phyloP scores from a whole-genome alignment of 1,140 invertebrate species.

The Leguminivora glycinivorella region DNA sequence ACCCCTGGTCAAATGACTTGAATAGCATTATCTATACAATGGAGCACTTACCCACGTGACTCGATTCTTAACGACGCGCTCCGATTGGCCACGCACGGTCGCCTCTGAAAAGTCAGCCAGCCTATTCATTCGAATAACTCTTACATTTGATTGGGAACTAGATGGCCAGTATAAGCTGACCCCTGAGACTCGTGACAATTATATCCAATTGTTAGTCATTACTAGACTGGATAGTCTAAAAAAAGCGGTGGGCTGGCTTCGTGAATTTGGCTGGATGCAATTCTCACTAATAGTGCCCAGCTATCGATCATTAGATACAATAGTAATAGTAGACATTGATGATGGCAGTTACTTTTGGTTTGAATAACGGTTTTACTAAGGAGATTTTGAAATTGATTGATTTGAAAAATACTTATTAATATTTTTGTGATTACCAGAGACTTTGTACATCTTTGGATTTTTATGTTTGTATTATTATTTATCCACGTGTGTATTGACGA shows the following conservation, averaged over 20 bases:
- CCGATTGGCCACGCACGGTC: slow-evolving; percentile 50
- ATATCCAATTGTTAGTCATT: neutral
- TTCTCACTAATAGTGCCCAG: slow-evolving; percentile 47
- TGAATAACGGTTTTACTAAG: neutral
- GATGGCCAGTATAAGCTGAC: neutral
- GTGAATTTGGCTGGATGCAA: slow-evolving; percentile 39
- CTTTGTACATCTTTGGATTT: too few species aligned
- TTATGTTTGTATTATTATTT: too few species aligned
- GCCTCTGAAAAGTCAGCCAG: slow-evolving; percentile 39
- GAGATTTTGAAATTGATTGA: too few species aligned
- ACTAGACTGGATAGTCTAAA: neutral
- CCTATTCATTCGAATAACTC: neutral
- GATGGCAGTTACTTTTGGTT: neutral
- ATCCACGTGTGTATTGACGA: too few species aligned
- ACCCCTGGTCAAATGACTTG: slow-evolving; percentile 14
- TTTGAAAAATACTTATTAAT: too few species aligned
- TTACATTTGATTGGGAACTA: neutral
- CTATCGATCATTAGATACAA: slow-evolving; percentile 41
- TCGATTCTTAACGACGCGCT: slow-evolving; percentile 38
- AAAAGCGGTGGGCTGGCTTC: neutral
- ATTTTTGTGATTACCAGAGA: too few species aligned
- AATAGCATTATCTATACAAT: slow-evolving; percentile 11
- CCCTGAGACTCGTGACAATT: neutral
- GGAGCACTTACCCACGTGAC: slow-evolving; percentile 22
- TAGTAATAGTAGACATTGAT: neutral